Conservation (phyloP, 1,140 invertebrate species). For the Globodera rostochiensis region DNA sequence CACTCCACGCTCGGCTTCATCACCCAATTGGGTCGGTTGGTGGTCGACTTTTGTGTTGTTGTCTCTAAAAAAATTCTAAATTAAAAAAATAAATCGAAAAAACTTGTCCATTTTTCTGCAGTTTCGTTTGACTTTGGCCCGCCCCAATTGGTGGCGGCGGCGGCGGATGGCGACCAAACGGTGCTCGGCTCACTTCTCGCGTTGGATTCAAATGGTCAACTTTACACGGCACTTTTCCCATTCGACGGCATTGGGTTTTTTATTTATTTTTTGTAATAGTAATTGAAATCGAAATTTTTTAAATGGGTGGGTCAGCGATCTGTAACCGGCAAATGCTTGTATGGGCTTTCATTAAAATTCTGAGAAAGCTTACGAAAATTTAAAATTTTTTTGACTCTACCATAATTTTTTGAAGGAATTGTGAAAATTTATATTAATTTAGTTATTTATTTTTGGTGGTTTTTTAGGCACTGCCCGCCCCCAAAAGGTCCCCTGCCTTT, state of each 20-base stretch:
- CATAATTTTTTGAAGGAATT: neutral
- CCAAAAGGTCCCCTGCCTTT: conserved; percentile 18
- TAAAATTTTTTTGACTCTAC: neutral
- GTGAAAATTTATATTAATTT: too few species aligned
- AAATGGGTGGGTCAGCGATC: too few species aligned
- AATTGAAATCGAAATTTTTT: too few species aligned
- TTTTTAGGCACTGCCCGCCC: neutral
- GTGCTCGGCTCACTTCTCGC: conserved; percentile 13
- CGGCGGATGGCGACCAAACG: neutral
- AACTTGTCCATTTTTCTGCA: neutral
- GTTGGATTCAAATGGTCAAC: conserved; percentile 22
- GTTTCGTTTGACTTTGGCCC: conserved; percentile 31
- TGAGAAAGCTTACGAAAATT: too few species aligned
- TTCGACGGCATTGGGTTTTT: neutral
- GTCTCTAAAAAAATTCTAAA: neutral
- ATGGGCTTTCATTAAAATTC: too few species aligned
- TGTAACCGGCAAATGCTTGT: too few species aligned
- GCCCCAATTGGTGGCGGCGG: neutral
- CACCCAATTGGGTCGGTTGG: conserved; percentile 18
- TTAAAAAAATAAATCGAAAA: too few species aligned
- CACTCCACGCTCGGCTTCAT: conserved; percentile 19
- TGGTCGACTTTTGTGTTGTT: neutral
- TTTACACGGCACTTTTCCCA: conserved; percentile 5
- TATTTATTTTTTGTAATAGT: neutral
- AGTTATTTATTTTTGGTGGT: neutral